Evolutionary conservation across 2,888 invertebrate species (phyloP), one percentile per base, ranked within the genome.

Genomic region (Drosophila quinaria): DNA sequence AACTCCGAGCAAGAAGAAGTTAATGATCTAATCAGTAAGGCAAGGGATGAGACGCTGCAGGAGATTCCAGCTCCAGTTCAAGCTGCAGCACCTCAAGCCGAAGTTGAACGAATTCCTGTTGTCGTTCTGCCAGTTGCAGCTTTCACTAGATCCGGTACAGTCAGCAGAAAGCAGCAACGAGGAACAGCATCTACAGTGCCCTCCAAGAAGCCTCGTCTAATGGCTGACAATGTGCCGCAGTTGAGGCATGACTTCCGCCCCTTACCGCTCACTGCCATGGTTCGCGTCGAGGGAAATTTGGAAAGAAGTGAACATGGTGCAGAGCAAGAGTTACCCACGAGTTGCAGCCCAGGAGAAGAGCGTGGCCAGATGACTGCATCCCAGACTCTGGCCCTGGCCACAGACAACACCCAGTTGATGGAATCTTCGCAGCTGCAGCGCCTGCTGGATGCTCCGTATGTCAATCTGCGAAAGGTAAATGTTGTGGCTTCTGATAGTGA

Each of bases 181-280:
- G 11, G 33, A 11, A 11, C 33, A 0, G 35, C 10, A 44, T 10
- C 42, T 5, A 55, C 29, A 17, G 22, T 44, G 33, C 44, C 19
- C 2, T 25, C 35, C 4, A 85, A 89, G 10, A 75, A 10, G 44
- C 22, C 46, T 5, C 84, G 75, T 5, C 5, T 79, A 6, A 50
- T 52, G 5, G 44, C 39, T 0, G 84, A 84, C 3, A 69, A 67
- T 54, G 85, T 85, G 41, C 79, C 87, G 0, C 85, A 85, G 49
- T 17, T 89, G 8, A 54, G 65, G 11, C 85, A 85, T 19, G 72
- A 65, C 9, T 87, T 89, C 44, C 81, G 81, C 4, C 52, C 89
- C 0, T 13, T 85, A 25, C 81, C 84, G 0, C 6, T 89, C 0
- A 5, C 42, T 1, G 44, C 75, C 1, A 54, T 73, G 58, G 69